Evolutionary conservation across 2,888 invertebrate genomes (phyloP), one percentile per base, ranked within the genome.

Genomic region (Lepidocyrtinus sp.): DNA sequence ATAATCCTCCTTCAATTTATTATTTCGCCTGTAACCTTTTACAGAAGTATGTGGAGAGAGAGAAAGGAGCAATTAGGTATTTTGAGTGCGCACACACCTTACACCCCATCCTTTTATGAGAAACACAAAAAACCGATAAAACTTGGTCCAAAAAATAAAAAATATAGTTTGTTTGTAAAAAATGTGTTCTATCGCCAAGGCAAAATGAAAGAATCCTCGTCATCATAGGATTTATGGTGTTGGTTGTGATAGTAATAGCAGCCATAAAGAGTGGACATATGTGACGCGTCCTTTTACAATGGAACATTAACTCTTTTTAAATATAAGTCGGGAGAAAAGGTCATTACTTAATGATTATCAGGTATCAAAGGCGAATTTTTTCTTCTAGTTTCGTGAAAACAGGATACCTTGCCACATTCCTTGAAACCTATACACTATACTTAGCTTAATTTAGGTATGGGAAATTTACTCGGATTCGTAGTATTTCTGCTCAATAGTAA

Each of bases 1-100:
- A 9, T 9, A n/a, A 15, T n/a, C n/a, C 55, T 55, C n/a, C n/a
- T 55, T 17, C 55, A 55, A 55, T 55, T 55, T 55, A 55, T n/a
- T n/a, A 55, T 55, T 55, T 55, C 17, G 55, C 55, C 55, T 55
- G 55, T 55, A 55, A 55, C 55, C 55, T 55, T 55, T 55, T 55
- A 55, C 55, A 9, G 55, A n/a, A n/a, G 17, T 55, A 55, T 55
- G 7, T 12, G 36, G 55, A 36, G 36, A 36, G 12, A 12, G 5
- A 12, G 36, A 36, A 36, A 36, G 36, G 12, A 36, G 36, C 36
- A 36, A 36, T 36, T 36, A n/a, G n/a, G n/a, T n/a, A n/a, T 36
- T 36, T 36, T 36, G 12, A 36, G 5, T 36, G 12, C 36, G 12
- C 36, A 7, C 5, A 36, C 36, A 36, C 5, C 36, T 36, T 36